A percentile compares a stretch with the other conserved stretches of the same genome.
Evolutionary conservation across 2,113 vertebrate genomes (phyloP).

Genomic region (Butorides virescens): DNA sequence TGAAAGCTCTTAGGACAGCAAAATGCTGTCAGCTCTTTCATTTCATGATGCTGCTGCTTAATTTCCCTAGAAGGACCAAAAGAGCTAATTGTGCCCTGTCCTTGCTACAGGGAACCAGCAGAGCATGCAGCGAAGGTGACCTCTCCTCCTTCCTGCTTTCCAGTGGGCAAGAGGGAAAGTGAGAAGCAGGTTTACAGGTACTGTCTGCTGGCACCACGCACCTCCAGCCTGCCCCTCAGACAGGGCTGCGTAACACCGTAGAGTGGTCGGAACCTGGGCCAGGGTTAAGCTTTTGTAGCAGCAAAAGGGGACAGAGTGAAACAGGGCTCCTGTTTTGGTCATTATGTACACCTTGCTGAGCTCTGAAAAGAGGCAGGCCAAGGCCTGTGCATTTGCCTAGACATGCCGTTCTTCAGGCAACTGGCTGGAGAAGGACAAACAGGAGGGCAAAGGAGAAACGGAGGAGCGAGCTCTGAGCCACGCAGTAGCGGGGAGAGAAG

Average conservation of each 20-base stretch:
- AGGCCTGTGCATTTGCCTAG: rapidly evolving
- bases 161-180: rapidly evolving
- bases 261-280: background rate
- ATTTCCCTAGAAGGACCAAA: background rate
- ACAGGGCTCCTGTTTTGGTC: rapidly evolving
- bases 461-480: rapidly evolving
- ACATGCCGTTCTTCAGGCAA: rapidly evolving
- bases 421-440: background rate
- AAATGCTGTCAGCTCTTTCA: background rate
- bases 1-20: background rate
- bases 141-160: background rate
- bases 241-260: background rate
- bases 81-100: background rate
- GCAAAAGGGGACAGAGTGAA: background rate
- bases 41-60: background rate
- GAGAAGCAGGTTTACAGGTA: rapidly evolving
- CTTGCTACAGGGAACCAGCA: background rate
- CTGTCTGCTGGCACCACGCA: rapidly evolving
- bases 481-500: rapidly evolving
- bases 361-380: background rate
- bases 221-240: background rate
- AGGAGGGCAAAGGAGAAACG: rapidly evolving
- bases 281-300: background rate
- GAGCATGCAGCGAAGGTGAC: background rate
- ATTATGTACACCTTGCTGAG: rapidly evolving